Evolutionary conservation across 2,797 vertebrate species (phyloP).

Genomic region (Phylloscopus collybita): DNA sequence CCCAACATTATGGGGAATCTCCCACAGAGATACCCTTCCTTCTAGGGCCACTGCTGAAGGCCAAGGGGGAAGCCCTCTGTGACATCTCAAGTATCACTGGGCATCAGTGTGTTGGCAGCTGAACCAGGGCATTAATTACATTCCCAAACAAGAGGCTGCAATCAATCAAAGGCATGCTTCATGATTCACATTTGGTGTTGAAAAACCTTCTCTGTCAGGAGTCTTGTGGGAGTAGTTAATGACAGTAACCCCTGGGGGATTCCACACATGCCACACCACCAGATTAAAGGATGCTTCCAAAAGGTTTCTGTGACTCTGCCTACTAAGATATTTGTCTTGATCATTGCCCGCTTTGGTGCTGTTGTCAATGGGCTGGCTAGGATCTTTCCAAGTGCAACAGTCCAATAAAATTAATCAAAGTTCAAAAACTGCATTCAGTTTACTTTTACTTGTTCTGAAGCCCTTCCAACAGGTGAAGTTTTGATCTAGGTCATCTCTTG

Average conservation of each 20-base stretch:
- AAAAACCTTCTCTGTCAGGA: not conserved
- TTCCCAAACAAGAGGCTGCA: not conserved
- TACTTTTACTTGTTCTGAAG: not conserved
- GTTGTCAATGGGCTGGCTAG: not conserved
- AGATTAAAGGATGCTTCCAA: not conserved
- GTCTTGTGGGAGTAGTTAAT: not conserved
- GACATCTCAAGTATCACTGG: not conserved
- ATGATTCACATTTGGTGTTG: not conserved
- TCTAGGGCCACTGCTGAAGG: not conserved
- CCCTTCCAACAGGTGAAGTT: not conserved
- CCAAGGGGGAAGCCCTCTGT: not conserved
- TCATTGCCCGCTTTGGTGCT: not conserved
- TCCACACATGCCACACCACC: not conserved
- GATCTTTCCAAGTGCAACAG: not conserved
- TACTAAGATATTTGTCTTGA: not conserved
- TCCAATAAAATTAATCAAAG: not conserved
- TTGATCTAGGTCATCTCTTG: not conserved
- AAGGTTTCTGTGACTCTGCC: not conserved
- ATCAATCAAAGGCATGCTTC: not conserved
- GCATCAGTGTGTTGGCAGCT: not conserved
- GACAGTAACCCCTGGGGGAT: not conserved
- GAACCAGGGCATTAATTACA: not conserved
- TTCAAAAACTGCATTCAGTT: not conserved
- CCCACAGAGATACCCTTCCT: not conserved
- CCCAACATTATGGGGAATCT: not conserved